Conservation (phyloP, 2,113 vertebrate genomes). For the Agapornis roseicollis region DNA sequence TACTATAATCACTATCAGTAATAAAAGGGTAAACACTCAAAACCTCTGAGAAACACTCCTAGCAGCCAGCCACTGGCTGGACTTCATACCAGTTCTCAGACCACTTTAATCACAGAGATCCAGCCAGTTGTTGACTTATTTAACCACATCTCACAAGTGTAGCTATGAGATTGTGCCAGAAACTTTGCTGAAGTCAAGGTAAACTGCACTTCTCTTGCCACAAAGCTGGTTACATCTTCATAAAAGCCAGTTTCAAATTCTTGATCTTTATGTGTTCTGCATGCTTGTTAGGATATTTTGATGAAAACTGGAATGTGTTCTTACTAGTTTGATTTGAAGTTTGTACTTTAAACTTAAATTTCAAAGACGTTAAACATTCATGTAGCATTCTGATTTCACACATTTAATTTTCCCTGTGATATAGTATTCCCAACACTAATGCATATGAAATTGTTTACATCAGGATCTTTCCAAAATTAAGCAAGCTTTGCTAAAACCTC, state of each 20-base stretch:
- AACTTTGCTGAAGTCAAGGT: neutral
- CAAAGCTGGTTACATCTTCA: neutral
- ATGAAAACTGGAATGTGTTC: neutral
- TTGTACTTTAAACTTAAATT: neutral
- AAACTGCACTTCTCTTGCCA: neutral
- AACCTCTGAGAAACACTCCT: neutral
- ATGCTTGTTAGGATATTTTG: neutral
- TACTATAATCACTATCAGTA: neutral
- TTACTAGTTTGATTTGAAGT: neutral
- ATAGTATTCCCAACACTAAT: neutral
- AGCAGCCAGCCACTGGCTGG: neutral
- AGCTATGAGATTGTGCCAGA: neutral
- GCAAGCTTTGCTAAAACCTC: neutral
- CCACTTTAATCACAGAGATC: neutral
- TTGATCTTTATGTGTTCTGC: fast-evolving
- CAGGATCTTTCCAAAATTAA: neutral
- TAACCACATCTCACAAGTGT: neutral
- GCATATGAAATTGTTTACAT: neutral
- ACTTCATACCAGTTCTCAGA: neutral
- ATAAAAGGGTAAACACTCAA: neutral
- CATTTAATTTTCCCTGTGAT: neutral
- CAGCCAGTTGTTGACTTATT: neutral
- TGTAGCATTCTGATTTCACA: neutral
- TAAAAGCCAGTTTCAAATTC: neutral
- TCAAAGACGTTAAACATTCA: neutral